phyloP scores from a whole-genome alignment of 1,140 invertebrate species.

The Anagrus nilaparvatae region DNA sequence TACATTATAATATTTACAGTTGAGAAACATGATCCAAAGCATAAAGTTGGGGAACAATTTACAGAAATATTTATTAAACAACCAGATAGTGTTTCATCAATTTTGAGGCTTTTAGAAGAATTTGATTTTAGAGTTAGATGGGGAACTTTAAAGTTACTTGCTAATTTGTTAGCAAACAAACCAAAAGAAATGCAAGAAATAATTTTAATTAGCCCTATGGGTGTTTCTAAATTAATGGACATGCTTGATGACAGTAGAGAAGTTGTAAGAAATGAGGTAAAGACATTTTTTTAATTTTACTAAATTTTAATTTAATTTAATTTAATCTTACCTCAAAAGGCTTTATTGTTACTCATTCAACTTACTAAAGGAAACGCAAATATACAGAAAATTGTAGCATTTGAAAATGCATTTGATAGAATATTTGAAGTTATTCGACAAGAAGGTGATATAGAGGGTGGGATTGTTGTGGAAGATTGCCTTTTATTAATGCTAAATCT shows the following conservation, averaged over 20 bases:
- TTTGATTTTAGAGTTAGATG: slow-evolving; percentile 88
- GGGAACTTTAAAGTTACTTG: slow-evolving; percentile 78
- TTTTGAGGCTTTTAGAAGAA: slow-evolving; percentile 87
- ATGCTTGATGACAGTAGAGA: slow-evolving; percentile 86
- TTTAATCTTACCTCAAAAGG: slow-evolving; percentile 43
- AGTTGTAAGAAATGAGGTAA: slow-evolving; percentile 91
- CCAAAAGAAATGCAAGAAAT: slow-evolving; percentile 92
- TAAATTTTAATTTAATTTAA: not conserved
- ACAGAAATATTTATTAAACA: slow-evolving; percentile 98
- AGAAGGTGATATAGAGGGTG: slow-evolving; percentile 90
- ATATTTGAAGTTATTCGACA: slow-evolving; percentile 86
- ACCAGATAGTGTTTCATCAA: slow-evolving; percentile 71
- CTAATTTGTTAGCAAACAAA: slow-evolving; percentile 68
- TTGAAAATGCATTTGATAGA: slow-evolving; percentile 96
- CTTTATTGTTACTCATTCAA: slow-evolving; percentile 83
- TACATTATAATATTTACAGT: slow-evolving; percentile 21
- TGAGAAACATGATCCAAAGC: slow-evolving; percentile 36
- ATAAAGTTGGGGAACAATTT: slow-evolving; percentile 78
- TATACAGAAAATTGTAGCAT: slow-evolving; percentile 99
- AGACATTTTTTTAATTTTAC: slow-evolving; percentile 16
- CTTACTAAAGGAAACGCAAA: slow-evolving; percentile 93
- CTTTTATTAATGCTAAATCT: slow-evolving; percentile 90
- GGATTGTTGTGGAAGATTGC: slow-evolving; percentile 98
- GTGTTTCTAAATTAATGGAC: slow-evolving; percentile 97
- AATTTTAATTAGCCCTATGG: slow-evolving; percentile 89